Percentiles rank a stretch among this genome's conserved stretches.
These are phyloP conservation scores for Rhabdophis nuchalis DNA, from an alignment of 2,797 vertebrate species.

Conservation along the genomic window DNA sequence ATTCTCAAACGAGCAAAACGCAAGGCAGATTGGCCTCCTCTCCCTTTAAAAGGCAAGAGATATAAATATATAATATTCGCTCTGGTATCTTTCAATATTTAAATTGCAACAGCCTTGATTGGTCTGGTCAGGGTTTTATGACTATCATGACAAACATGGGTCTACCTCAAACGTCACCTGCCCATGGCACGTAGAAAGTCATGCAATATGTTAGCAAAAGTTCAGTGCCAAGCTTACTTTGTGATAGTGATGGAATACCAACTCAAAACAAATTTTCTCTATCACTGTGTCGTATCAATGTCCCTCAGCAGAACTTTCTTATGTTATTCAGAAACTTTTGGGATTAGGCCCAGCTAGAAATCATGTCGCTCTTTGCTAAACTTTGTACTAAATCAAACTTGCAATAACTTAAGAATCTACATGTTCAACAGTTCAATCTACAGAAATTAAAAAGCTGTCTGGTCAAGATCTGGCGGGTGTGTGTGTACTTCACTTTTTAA, in stretches of 20 bases:
- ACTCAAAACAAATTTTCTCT: not conserved
- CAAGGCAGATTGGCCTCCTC: conserved; percentile 97
- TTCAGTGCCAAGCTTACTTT: not conserved
- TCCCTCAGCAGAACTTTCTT: not conserved
- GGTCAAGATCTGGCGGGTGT: not conserved
- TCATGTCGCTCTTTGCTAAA: not conserved
- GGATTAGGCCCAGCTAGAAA: not conserved
- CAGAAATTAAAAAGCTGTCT: not conserved
- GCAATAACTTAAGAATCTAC: not conserved
- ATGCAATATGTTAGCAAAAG: not conserved
- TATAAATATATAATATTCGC: not conserved
- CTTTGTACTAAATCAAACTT: not conserved
- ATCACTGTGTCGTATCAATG: not conserved
- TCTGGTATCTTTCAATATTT: not conserved
- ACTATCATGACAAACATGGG: not conserved
- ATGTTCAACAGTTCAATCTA: not conserved
- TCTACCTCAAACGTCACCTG: not conserved
- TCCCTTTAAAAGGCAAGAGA: conserved; percentile 72
- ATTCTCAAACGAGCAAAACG: conserved; percentile 98
- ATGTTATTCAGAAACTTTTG: not conserved
- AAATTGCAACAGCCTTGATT: not conserved
- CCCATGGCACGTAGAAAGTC: not conserved
- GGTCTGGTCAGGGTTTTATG: not conserved
- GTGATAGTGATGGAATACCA: not conserved
- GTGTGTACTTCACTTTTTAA: not conserved